A percentile compares a stretch with the other conserved stretches of the same genome.
Conservation (phyloP, 1,140 invertebrate genomes). For the Lepidurus apus region DNA sequence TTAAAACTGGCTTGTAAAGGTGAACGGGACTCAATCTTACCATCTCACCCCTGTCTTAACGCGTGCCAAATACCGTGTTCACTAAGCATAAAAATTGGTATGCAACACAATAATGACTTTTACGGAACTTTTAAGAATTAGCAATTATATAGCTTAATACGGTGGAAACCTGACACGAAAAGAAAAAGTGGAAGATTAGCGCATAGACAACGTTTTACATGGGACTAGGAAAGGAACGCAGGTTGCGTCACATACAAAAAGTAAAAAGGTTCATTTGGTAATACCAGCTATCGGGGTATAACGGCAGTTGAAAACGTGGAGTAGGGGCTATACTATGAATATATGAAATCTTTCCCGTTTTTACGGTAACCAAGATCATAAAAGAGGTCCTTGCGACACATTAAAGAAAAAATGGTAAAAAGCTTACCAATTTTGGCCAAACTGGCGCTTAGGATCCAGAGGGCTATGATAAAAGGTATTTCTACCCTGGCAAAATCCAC, state of each 20-base stretch:
- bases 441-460: slow-evolving; percentile 92
- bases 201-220: too few relatives aligned
- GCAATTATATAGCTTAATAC: too few relatives aligned
- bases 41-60: too few relatives aligned
- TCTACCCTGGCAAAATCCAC: slow-evolving; percentile 83
- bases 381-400: not conserved
- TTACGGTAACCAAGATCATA: not conserved
- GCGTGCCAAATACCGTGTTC: too few relatives aligned
- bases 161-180: too few relatives aligned
- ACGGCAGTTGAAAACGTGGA: not conserved
- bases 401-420: not conserved
- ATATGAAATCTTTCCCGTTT: slow-evolving; percentile 22
- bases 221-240: not conserved
- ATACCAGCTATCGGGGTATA: not conserved
- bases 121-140: too few relatives aligned
- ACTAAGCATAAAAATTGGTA: too few relatives aligned
- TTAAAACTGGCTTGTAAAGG: too few relatives aligned
- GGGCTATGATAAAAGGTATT: slow-evolving; percentile 84
- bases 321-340: not conserved
- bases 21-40: too few relatives aligned
- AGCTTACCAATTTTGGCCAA: slow-evolving; percentile 86
- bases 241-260: not conserved
- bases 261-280: not conserved
- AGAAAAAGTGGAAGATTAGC: too few relatives aligned
- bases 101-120: too few relatives aligned